Evolutionary conservation across 2,113 vertebrate species (phyloP).

Genomic region (Paramisgurnus dabryanus): DNA sequence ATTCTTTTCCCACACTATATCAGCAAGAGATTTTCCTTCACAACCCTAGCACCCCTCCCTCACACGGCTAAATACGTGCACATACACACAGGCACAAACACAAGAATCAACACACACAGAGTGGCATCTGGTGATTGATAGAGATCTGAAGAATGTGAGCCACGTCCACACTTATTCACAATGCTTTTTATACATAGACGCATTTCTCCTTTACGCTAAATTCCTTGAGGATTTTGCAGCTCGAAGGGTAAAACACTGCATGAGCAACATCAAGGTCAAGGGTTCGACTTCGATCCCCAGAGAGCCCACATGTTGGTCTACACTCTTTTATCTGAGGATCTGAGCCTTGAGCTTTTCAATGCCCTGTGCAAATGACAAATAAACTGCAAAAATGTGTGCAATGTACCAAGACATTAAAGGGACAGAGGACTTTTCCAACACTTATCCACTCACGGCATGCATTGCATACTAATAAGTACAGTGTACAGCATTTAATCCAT

Average conservation of each 20-base stretch:
- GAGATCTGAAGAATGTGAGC: conserved; percentile 26
- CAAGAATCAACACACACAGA: conserved; percentile 27
- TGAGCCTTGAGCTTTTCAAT: too few relatives aligned
- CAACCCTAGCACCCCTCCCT: not conserved
- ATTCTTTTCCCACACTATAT: conserved; percentile 23
- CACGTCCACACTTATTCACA: not conserved
- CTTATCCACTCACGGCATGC: not conserved
- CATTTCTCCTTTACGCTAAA: not conserved
- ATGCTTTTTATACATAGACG: conserved; percentile 14
- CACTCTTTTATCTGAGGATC: too few relatives aligned
- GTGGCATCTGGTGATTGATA: not conserved
- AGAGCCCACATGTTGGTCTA: too few relatives aligned
- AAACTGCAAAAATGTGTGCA: conserved; percentile 4
- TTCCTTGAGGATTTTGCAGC: too few relatives aligned
- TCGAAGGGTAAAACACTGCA: too few relatives aligned
- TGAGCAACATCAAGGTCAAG: too few relatives aligned
- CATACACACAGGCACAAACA: not conserved
- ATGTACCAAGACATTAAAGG: not conserved
- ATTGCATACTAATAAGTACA: not conserved
- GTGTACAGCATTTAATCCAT: not conserved
- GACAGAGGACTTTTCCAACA: not conserved
- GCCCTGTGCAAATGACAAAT: too few relatives aligned
- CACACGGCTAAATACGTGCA: not conserved
- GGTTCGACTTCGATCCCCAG: too few relatives aligned
- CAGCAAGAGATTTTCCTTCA: conserved; percentile 11